Evolutionary conservation across 1,140 invertebrate species (phyloP).

Genomic region (Drosophila equinoxialis): DNA sequence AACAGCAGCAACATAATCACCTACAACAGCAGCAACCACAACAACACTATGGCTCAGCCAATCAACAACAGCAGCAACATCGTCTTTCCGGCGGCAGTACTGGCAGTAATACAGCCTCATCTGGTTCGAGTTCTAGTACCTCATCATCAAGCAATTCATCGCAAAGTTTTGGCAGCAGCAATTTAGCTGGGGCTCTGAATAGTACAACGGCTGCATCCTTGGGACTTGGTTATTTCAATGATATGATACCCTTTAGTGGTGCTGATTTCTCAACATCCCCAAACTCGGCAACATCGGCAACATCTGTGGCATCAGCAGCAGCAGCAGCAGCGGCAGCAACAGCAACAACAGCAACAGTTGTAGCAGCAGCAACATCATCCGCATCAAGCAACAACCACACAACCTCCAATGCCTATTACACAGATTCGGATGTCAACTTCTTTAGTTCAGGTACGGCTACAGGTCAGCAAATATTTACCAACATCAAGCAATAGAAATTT

Average conservation of each 20-base stretch:
- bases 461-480: constrained; percentile 70
- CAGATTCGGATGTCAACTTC: constrained; percentile 80
- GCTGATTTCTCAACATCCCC: constrained; percentile 55
- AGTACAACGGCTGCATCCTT: constrained; percentile 73
- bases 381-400: constrained; percentile 13
- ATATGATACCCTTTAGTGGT: constrained; percentile 68
- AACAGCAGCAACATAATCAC: constrained; percentile 33
- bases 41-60: constrained; percentile 25
- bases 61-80: constrained; percentile 58
- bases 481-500: constrained; percentile 69
- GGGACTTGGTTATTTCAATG: constrained; percentile 77
- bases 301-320: constrained; percentile 2
- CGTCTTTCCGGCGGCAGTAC: constrained; percentile 78
- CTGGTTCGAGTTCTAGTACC: constrained; percentile 64
- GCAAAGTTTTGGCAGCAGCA: constrained; percentile 49
- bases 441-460: constrained; percentile 81
- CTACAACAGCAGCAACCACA: constrained; percentile 34
- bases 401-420: constrained; percentile 68
- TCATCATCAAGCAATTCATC: constrained; percentile 63
- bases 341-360: not conserved
- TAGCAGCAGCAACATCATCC: constrained; percentile 19
- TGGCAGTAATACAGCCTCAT: constrained; percentile 71
- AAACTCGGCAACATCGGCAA: constrained; percentile 9
- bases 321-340: not conserved
- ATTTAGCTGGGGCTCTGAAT: constrained; percentile 60